Base-by-base conservation (phyloP, 2,113 vertebrate genomes). In the Ceyx cyanopectus region DNA sequence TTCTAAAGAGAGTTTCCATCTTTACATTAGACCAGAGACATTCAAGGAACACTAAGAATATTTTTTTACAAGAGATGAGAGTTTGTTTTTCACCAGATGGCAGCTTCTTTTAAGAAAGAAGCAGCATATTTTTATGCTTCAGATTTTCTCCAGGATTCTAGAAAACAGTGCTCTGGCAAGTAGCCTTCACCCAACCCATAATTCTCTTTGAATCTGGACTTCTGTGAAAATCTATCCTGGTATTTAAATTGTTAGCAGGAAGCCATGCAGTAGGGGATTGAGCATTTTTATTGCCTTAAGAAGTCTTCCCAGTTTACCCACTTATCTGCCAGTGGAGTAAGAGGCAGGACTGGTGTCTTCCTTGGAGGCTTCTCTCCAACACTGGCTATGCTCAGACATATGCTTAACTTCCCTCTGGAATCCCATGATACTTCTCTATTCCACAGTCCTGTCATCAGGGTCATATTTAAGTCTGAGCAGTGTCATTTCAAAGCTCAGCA, bases 31-130 rank as follows among this genome's bases (percentile, higher is more conserved):
- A 75, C 53, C 24, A 61, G 50, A 80, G 41, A 66, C 53, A 53
- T 48, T 72, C 26, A 79, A 60, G 62, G 27, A 69, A 60, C 10
- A 11, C 21, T 48, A 48, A 32, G 26, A 69, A 19, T 58, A 34
- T 66, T 51, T 45, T 70, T 85, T 90, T 19, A 12, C 1, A 2
- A 40, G 60, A 41, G 26, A 53, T 41, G n/a, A 20, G 41, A 56
- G 12, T 68, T 63, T 83, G n/a, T 34, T 90, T 85, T 83, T 76
- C 50, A 85, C 72, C 82, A 95, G 72, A 77, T 88, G 85, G 80
- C 45, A 51, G 6, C 70, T 89, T 45, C 34, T 87, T 90, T 78
- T 85, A 29, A 69, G 85, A 78, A 79, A 89, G 78, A 45, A 70
- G 32, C 27, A 69, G 56, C 21, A 4, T 87, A 40, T 87, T 89